phyloP scores from a whole-genome alignment of 2,888 invertebrate species.

The Melolontha melolontha region DNA sequence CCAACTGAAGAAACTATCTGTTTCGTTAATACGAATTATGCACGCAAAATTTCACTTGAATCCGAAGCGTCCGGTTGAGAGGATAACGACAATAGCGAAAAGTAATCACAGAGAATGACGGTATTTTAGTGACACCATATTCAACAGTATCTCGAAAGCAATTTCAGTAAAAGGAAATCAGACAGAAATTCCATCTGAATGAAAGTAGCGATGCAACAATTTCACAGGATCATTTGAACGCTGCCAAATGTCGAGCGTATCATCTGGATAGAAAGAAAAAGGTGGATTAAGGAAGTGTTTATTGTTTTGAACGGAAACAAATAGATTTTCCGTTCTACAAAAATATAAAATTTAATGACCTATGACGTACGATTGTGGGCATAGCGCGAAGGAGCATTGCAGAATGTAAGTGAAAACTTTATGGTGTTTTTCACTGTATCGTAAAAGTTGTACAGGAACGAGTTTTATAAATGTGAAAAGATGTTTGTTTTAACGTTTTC shows the following conservation, averaged over 20 bases:
- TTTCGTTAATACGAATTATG: background rate
- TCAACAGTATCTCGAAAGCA: constrained; percentile 13
- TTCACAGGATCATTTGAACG: constrained; percentile 21
- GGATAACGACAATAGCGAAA: background rate
- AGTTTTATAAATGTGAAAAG: too few relatives aligned
- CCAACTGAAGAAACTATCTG: too few relatives aligned
- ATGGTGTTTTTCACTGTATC: background rate
- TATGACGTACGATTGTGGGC: constrained; percentile 13
- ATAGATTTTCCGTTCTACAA: constrained; percentile 18
- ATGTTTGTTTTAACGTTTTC: too few relatives aligned
- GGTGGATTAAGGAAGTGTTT: constrained; percentile 15
- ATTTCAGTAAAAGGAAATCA: constrained; percentile 34
- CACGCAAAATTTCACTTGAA: background rate
- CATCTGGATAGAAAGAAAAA: constrained; percentile 16
- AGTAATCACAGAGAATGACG: constrained; percentile 8
- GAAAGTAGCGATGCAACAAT: constrained; percentile 21
- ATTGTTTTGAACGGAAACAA: constrained; percentile 14
- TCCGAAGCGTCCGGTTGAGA: background rate
- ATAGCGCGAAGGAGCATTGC: background rate
- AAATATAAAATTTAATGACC: constrained; percentile 31
- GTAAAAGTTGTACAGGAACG: background rate
- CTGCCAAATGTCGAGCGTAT: constrained; percentile 22
- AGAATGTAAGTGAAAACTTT: background rate
- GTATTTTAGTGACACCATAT: constrained; percentile 10
- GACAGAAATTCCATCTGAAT: constrained; percentile 23